Evolutionary conservation across 2,888 invertebrate genomes (phyloP), one percentile per base, ranked within the genome.

Genomic region (Brachyopa scutellaris): DNA sequence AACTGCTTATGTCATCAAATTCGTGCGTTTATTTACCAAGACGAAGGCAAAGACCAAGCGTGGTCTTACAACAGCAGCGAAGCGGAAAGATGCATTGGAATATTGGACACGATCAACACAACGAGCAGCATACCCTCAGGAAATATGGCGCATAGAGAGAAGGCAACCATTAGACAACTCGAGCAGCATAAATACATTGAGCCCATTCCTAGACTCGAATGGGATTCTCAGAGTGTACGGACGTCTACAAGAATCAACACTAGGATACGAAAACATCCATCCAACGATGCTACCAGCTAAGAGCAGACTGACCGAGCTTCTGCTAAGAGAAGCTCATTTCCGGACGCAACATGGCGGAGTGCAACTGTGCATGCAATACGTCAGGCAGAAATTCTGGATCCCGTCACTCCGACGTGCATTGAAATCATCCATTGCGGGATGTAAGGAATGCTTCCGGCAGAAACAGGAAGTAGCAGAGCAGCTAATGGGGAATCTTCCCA

Each of bases 351-450:
- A 64, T 42, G 69, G 55, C 8, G 69, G 26, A 1, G 15, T 49
- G n/a, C 49, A 59, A 4, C 8, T 47, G 15, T 55, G 55, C 36
- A 55, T 55, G 15, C 55, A 57, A 17, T 45, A 69, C 15, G 19
- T 64, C 51, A 36, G 64, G 11, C 38, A 64, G 9, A 13, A 26
- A 1, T 70, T 36, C 21, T 59, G 59, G 38, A 51, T 70, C 8
- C 23, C 59, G 1, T 2, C 38, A 21, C 11, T 51, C 1, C 1
- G 70, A n/a, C 40, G 40, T 1, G 40, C 19, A n/a, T 3, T 51
- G n/a, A 38, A 29, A n/a, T 13, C 38, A 0, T 1, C 11, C n/a
- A 51, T 70, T 2, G 1, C 7, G 7, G 6, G 40, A 1, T 70
- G 51, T 8, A 40, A 9, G 5, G 8, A 1, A 2, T 70, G 70